Conservation (phyloP, 2,797 vertebrate genomes). For the Anolis apletophallus region DNA sequence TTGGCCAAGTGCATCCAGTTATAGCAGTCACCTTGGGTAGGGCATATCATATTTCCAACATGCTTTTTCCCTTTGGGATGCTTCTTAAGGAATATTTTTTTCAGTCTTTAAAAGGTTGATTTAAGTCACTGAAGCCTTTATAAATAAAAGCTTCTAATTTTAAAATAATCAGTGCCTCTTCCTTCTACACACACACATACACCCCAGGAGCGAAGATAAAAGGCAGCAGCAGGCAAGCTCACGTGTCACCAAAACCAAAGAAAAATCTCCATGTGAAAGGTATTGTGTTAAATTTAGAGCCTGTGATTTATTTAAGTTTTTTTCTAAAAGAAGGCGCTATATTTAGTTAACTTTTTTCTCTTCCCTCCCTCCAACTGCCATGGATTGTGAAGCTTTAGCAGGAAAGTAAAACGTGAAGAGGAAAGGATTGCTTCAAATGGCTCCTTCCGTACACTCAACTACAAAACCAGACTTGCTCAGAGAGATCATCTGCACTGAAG, state of each 20-base stretch:
- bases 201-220: conserved; percentile 18
- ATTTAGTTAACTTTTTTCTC: conserved; percentile 50
- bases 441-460: neutral
- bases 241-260: conserved; percentile 24
- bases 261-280: conserved; percentile 36
- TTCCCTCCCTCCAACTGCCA: neutral
- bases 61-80: neutral
- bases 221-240: neutral
- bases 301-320: conserved; percentile 4
- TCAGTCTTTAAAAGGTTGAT: neutral
- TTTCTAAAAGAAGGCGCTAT: conserved; percentile 40
- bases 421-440: neutral
- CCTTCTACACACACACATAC: neutral
- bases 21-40: neutral
- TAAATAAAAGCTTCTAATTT: conserved; percentile 22
- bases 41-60: neutral
- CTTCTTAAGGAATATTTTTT: neutral
- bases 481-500: neutral
- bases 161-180: conserved; percentile 25
- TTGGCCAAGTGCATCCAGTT: neutral
- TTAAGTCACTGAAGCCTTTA: neutral
- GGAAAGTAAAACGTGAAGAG: neutral
- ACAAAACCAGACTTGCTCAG: neutral
- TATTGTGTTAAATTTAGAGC: conserved; percentile 58
- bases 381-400: neutral